Evolutionary conservation across 2,888 invertebrate genomes (phyloP).

Genomic region (Apantesis nais): DNA sequence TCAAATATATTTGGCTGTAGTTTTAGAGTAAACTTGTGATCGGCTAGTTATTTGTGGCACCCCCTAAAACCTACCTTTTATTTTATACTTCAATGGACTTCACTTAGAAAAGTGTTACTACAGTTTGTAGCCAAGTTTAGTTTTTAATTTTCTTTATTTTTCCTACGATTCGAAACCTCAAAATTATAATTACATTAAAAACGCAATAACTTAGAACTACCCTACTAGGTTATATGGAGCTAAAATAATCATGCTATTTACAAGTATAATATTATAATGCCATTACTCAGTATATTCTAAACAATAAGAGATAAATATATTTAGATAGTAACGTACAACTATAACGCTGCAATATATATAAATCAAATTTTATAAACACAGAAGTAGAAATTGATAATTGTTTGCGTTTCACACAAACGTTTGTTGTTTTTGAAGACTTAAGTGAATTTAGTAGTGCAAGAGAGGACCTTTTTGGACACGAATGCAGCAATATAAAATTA

Average conservation of each 20-base stretch:
- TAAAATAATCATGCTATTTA: conserved; percentile 37
- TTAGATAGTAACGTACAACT: conserved; percentile 11
- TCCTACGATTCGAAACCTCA: conserved; percentile 18
- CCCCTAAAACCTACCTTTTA: not conserved
- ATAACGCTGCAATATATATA: conserved; percentile 25
- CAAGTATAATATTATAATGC: conserved; percentile 27
- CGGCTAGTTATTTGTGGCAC: not conserved
- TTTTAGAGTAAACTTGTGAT: conserved; percentile 26
- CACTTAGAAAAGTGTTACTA: conserved; percentile 3
- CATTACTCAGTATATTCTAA: conserved; percentile 4
- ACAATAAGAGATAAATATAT: not conserved
- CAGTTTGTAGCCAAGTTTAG: not conserved
- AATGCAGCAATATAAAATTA: not conserved
- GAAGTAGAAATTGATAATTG: conserved; percentile 5
- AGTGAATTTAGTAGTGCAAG: conserved; percentile 4
- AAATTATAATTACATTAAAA: conserved; percentile 27
- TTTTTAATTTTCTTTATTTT: not conserved
- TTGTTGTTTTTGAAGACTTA: conserved; percentile 9
- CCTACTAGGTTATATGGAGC: conserved; percentile 30
- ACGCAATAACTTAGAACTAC: conserved; percentile 40
- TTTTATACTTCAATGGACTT: conserved; percentile 3
- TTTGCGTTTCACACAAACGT: conserved; percentile 10
- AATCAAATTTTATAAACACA: conserved; percentile 21
- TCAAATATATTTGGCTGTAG: conserved; percentile 35
- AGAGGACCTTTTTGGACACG: not conserved